Evolutionary conservation across 1,140 invertebrate genomes (phyloP), one percentile per base, ranked within the genome.

Genomic region (Drosophila azteca): DNA sequence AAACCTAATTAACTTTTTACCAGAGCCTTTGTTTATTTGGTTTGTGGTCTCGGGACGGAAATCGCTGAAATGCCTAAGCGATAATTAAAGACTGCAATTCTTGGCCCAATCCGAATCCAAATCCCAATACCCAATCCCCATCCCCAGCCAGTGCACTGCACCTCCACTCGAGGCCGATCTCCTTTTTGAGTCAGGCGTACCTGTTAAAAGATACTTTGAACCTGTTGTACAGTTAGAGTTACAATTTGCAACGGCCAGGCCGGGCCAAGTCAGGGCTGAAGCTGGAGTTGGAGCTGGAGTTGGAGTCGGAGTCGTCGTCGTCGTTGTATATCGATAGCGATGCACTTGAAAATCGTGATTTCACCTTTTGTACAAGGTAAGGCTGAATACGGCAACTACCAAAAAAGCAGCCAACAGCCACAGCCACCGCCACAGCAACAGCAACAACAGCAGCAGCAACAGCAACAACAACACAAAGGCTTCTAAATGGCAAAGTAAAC

Each of bases 401-500:
- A 54, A 74, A 58, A 22, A 58, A 20, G 31, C 62, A 52, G 60
- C 39, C 64, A 70, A 20, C 26, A 60, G 48, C 73, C 49, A 44
- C 29, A 53, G 46, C 58, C 64, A 44, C 29, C 49, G 46, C 58
- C 64, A 20, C 52, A 73, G 57, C 76, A 60, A 57, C 45, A 52
- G 24, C 24, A 3, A 48, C 39, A 53, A 41, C 58, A 68, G 22
- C 55, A 73, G 57, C 76, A 60, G 52, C 45, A 52, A 24, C 76
- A 72, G 22, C 62, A 71, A 26, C 46, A 73, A 79, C 73, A 78
- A 61, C 66, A 88, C 83, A 88, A 83, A 79, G 73, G 72, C 83
- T 88, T 89, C 83, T 88, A 88, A 88, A 88, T 88, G 83, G 83
- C 83, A 88, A 88, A 88, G 83, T 88, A 88, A 88, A 88, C 83